Evolutionary conservation across 2,888 invertebrate species (phyloP).

Genomic region (Pasiphila rectangulata): DNA sequence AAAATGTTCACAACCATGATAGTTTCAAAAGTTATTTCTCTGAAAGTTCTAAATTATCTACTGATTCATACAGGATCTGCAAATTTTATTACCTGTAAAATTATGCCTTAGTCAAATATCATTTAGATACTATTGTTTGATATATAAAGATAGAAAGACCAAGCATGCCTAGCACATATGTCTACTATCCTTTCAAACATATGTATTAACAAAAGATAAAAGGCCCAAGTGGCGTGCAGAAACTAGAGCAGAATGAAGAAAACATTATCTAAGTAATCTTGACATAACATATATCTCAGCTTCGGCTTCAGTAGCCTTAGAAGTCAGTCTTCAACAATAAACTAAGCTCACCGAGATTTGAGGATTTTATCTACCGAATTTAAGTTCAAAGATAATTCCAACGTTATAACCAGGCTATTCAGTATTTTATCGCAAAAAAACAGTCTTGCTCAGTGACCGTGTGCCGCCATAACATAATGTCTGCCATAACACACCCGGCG

Average conservation of each 20-base stretch:
- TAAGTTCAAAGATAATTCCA: conserved; percentile 1
- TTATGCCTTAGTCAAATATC: no score
- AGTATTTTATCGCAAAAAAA: conserved; percentile 31
- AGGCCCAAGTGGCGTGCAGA: not conserved
- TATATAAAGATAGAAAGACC: no score
- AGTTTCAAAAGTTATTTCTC: no score
- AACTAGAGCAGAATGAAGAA: not conserved
- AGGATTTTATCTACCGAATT: conserved; percentile 6
- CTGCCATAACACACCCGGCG: conserved; percentile 18
- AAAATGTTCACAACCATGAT: no score
- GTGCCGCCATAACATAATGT: conserved; percentile 31
- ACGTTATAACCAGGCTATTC: conserved; percentile 7
- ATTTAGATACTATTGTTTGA: no score
- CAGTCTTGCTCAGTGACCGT: conserved; percentile 32
- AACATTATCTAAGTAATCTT: not conserved
- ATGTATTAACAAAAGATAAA: no score
- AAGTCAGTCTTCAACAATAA: not conserved
- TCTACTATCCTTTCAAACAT: no score
- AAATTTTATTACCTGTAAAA: no score
- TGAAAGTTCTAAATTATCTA: no score
- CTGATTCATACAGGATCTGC: no score
- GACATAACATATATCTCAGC: not conserved
- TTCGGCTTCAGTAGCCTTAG: not conserved
- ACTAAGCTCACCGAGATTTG: not conserved
- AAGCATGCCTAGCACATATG: no score